Conservation (phyloP, 2,113 vertebrate genomes). For the Steatornis caripensis region DNA sequence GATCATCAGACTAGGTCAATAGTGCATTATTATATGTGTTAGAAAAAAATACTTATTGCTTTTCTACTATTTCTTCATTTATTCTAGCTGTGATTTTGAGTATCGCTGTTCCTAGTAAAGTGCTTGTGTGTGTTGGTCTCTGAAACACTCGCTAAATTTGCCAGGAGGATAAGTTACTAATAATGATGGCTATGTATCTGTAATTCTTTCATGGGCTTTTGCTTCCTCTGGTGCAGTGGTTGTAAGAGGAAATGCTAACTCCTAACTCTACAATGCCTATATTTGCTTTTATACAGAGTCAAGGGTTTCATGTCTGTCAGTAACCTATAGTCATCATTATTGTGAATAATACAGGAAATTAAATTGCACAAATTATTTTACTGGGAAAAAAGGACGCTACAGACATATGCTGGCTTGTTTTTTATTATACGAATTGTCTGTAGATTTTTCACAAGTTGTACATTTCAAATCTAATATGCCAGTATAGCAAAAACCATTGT, state of each 20-base stretch:
- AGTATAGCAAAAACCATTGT: neutral
- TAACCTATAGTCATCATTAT: neutral
- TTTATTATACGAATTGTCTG: neutral
- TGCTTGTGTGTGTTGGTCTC: accelerated
- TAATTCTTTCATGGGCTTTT: neutral
- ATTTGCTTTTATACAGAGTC: neutral
- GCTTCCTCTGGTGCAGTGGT: neutral
- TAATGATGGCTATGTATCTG: neutral
- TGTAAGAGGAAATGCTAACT: neutral
- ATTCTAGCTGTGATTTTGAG: neutral
- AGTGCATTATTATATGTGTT: neutral
- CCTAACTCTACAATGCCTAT: neutral
- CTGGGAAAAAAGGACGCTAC: neutral
- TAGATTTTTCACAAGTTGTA: neutral
- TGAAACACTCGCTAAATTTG: neutral
- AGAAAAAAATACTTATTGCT: neutral
- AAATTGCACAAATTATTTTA: neutral
- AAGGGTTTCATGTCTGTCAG: neutral
- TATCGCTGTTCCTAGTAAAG: neutral
- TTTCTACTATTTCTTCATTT: neutral
- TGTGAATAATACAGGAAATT: neutral
- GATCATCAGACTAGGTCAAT: neutral
- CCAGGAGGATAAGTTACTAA: neutral
- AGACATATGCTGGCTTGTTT: neutral
- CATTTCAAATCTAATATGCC: neutral